These are phyloP conservation scores for Capitulum mitella DNA, from an alignment of 2,888 invertebrate genomes.

Conservation along the genomic window DNA sequence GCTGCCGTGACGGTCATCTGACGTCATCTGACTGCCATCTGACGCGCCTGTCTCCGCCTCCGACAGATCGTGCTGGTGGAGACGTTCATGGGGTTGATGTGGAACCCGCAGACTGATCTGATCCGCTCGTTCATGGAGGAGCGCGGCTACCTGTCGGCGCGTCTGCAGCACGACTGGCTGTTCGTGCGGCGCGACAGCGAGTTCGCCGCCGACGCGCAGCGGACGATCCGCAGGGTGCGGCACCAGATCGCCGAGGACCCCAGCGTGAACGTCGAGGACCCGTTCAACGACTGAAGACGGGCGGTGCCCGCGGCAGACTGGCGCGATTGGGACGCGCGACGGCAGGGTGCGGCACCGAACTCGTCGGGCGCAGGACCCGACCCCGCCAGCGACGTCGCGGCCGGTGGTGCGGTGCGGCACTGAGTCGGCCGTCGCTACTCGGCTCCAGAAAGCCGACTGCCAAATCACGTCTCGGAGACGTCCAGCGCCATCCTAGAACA, in stretches of 20 bases:
- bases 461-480: too few relatives aligned
- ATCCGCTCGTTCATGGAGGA: conserved; percentile 13
- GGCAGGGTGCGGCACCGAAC: too few relatives aligned
- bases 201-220: background rate
- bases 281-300: background rate
- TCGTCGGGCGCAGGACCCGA: too few relatives aligned
- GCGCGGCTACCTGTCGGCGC: background rate
- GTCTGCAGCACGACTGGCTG: background rate
- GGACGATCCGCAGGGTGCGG: background rate
- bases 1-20: too few relatives aligned
- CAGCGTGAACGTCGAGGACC: background rate
- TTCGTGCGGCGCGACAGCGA: background rate
- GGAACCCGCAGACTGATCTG: conserved; percentile 3
- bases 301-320: too few relatives aligned
- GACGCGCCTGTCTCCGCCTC: background rate
- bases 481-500: too few relatives aligned
- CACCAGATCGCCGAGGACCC: background rate
- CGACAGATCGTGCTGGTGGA: conserved; percentile 17
- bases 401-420: too few relatives aligned
- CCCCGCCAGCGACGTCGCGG: too few relatives aligned
- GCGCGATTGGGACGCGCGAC: too few relatives aligned
- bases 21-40: too few relatives aligned
- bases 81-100: background rate
- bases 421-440: too few relatives aligned
- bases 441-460: too few relatives aligned